Percentiles rank a stretch among this genome's conserved stretches.
These are phyloP conservation scores for Syrrhaptes paradoxus DNA, from an alignment of 2,113 vertebrate genomes.

Conservation along the genomic window DNA sequence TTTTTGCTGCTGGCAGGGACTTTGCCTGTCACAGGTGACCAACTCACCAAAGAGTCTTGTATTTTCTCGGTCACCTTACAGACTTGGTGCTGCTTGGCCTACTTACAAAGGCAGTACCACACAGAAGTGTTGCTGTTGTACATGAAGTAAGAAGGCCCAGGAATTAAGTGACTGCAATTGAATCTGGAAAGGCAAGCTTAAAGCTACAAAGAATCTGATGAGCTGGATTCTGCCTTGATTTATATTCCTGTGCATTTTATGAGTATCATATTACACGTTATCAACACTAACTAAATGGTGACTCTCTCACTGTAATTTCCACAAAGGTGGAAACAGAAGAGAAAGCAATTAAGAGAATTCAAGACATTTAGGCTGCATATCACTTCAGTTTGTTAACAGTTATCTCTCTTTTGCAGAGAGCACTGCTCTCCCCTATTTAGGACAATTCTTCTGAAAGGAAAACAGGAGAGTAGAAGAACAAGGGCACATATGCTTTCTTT, in stretches of 20 bases:
- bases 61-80: neutral
- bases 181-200: neutral
- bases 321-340: neutral
- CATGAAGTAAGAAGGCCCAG: neutral
- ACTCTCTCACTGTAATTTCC: neutral
- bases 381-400: neutral
- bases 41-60: neutral
- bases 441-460: neutral
- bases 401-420: neutral
- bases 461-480: neutral
- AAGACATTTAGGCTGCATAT: neutral
- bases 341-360: neutral
- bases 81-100: neutral
- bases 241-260: neutral
- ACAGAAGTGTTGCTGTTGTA: neutral
- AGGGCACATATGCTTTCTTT: neutral
- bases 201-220: neutral
- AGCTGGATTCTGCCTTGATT: neutral
- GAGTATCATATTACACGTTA: neutral
- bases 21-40: neutral
- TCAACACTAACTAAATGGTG: neutral
- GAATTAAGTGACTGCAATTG: neutral
- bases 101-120: neutral
- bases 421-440: neutral
- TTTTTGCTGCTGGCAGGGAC: neutral